A percentile compares a stretch with the other conserved stretches of the same genome.
phyloP scores from a whole-genome alignment of 2,113 vertebrate species.

The Myocastor coypus region DNA sequence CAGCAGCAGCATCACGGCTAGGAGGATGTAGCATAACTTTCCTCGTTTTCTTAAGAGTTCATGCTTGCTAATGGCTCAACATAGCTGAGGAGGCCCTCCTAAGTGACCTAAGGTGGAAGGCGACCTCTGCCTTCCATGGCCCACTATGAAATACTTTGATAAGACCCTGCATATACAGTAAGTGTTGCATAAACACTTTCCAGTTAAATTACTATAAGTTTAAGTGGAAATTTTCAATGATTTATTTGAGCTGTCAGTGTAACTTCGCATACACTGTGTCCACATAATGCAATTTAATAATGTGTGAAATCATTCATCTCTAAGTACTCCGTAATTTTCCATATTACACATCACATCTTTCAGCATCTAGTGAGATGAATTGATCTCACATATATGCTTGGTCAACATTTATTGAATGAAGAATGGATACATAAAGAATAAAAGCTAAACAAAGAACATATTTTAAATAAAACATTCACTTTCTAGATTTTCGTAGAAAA shows the following conservation, averaged over 20 bases:
- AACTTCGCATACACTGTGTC: not conserved
- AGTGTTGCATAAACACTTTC: not conserved
- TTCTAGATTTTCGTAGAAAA: slow-evolving; percentile 17
- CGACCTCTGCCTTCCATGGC: not conserved
- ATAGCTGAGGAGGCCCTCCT: not conserved
- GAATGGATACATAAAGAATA: not conserved
- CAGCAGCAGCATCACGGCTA: not conserved
- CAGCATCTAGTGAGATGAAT: not conserved
- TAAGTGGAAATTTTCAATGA: not conserved
- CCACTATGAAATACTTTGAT: not conserved
- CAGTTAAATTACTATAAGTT: not conserved
- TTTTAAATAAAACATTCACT: slow-evolving; percentile 35
- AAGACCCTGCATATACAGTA: not conserved
- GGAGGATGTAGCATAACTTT: not conserved
- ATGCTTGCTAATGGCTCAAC: not conserved
- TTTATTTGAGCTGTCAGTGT: not conserved
- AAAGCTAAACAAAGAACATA: not conserved
- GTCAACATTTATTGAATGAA: not conserved
- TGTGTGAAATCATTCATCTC: slow-evolving; percentile 5
- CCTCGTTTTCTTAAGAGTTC: slow-evolving; percentile 26
- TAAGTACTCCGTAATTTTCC: not conserved
- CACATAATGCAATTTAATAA: not conserved
- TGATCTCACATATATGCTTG: not conserved
- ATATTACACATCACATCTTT: not conserved
- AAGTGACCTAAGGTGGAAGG: not conserved